Evolutionary conservation across 2,888 invertebrate genomes (phyloP), one percentile per base, ranked within the genome.

Genomic region (Escarpia spicata): DNA sequence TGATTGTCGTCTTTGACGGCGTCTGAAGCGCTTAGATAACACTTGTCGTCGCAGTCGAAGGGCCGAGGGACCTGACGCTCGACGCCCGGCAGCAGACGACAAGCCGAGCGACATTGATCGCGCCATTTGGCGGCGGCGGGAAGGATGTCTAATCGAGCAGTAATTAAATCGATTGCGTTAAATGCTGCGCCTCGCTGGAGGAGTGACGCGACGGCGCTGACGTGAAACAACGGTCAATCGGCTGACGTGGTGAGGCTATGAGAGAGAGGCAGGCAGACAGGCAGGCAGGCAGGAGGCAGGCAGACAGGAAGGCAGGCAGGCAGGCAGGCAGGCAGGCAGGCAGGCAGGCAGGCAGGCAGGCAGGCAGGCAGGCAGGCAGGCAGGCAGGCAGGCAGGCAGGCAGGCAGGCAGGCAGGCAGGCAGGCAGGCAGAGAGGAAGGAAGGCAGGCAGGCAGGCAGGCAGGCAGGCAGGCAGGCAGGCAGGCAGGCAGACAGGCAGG

Each of bases 1-100:
- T 26, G 75, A 75, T 26, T 26, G 75, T 75, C 75, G 75, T 75
- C 75, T 75, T 75, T 75, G 75, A 26, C 75, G 75, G 75, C 75
- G 75, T 75, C 75, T 75, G 75, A 75, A 26, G 75, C 75, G 75
- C 75, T 75, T 75, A 75, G 75, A 75, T 75, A 75, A 75, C 75
- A 75, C n/a, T 75, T 75, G 75, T 75, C 75, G 19, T 19, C 26
- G 75, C 19, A n/a, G n/a, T 75, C 26, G 75, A 75, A 75, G n/a
- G 75, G 75, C 75, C 75, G 75, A 75, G 75, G 75, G 75, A 75
- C n/a, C 6, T n/a, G n/a, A 26, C 75, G 52, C 52, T 2, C 2
- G 75, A 26, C 75, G 75, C 75, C 75, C n/a, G 52, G 75, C 75
- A 75, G 75, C 75, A 75, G 75, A 75, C 75, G 75, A 75, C 75